These are phyloP conservation scores for Andrena praecox DNA, from an alignment of 2,888 invertebrate genomes.

Conservation along the genomic window DNA sequence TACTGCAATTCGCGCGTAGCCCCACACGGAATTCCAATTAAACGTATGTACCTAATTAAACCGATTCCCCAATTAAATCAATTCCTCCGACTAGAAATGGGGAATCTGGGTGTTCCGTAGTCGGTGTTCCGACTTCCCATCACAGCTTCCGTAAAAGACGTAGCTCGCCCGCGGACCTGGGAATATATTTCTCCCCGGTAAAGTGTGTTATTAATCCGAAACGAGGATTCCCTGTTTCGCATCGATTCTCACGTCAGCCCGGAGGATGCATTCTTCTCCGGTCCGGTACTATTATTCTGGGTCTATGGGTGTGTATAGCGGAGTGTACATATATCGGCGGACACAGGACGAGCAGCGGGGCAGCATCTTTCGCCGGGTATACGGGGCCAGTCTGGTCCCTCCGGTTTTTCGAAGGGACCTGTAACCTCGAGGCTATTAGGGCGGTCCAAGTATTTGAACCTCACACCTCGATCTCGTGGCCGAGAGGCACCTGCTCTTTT, in stretches of 20 bases:
- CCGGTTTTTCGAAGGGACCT: slow-evolving; percentile 78
- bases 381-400: slow-evolving; percentile 65
- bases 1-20: too few species aligned
- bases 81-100: neutral
- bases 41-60: neutral
- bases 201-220: slow-evolving; percentile 44
- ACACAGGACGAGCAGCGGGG: neutral
- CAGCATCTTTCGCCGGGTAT: slow-evolving; percentile 25
- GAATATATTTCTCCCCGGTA: slow-evolving; percentile 17
- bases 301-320: slow-evolving; percentile 11
- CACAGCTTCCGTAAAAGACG: slow-evolving; percentile 17
- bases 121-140: neutral
- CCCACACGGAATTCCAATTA: neutral
- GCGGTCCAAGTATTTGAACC: slow-evolving; percentile 83
- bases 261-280: slow-evolving; percentile 61
- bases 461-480: slow-evolving; percentile 83
- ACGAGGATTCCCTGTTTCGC: slow-evolving; percentile 23
- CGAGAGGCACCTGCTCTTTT: slow-evolving; percentile 83
- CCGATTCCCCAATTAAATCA: neutral
- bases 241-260: slow-evolving; percentile 63
- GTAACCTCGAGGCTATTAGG: slow-evolving; percentile 83
- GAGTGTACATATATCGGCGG: slow-evolving; percentile 14
- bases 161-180: neutral
- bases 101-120: too few species aligned
- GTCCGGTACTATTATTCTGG: slow-evolving; percentile 59